A percentile compares a stretch with the other conserved stretches of the same genome.
phyloP scores from a whole-genome alignment of 2,797 vertebrate genomes.

The Catamblyrhynchus diadema region DNA sequence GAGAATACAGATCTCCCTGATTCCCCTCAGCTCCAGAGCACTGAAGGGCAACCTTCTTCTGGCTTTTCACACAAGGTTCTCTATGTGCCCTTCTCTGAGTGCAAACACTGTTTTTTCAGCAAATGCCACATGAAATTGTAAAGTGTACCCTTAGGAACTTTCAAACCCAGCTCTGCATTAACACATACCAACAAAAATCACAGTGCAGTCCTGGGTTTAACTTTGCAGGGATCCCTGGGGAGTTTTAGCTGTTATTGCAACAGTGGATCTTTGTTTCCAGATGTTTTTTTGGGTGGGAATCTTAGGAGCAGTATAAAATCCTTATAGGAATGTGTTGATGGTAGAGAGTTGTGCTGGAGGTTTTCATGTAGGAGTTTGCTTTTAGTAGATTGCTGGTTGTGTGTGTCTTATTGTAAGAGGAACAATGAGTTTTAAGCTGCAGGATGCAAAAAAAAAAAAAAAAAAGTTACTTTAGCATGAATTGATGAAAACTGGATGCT shows the following conservation, averaged over 20 bases:
- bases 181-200: neutral
- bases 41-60: neutral
- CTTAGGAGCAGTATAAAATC: neutral
- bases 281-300: neutral
- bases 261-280: neutral
- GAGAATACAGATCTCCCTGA: too few species aligned
- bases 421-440: neutral
- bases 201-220: neutral
- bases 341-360: neutral
- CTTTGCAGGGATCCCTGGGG: neutral
- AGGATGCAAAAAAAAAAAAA: neutral
- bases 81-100: neutral
- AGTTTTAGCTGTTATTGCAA: neutral
- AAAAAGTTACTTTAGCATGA: neutral
- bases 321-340: neutral
- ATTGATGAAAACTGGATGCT: neutral
- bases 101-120: neutral
- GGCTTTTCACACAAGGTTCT: neutral
- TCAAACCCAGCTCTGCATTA: neutral
- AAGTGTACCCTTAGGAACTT: neutral
- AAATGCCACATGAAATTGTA: neutral
- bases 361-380: neutral
- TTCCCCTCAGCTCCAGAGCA: neutral
- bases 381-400: neutral
- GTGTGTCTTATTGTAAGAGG: neutral